A percentile compares a stretch with the other conserved stretches of the same genome.
Evolutionary conservation across 2,113 vertebrate species (phyloP).

Genomic region (Pedionomus torquatus): DNA sequence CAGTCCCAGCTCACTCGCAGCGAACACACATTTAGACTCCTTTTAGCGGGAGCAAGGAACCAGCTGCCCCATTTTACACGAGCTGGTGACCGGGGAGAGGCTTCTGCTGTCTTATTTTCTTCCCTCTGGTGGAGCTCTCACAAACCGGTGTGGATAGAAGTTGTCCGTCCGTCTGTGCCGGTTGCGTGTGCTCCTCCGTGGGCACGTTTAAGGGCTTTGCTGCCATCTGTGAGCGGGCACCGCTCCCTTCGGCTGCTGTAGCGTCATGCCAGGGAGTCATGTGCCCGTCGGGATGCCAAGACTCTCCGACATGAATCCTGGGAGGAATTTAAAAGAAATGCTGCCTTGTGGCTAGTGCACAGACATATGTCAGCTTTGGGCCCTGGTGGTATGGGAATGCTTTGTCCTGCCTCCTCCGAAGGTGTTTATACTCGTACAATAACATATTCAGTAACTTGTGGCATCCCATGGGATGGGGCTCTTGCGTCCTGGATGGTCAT

Average conservation of each 20-base stretch:
- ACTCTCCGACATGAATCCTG: not conserved
- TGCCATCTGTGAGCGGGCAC: not conserved
- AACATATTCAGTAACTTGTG: rapidly evolving
- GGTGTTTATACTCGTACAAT: rapidly evolving
- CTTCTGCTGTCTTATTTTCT: not conserved
- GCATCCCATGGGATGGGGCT: rapidly evolving
- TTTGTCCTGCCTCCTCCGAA: not conserved
- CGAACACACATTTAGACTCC: not conserved
- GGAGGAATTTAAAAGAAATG: not conserved
- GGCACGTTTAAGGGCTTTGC: rapidly evolving
- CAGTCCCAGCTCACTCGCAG: not conserved
- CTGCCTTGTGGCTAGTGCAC: not conserved
- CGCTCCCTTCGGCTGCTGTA: not conserved
- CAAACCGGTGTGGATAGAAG: rapidly evolving
- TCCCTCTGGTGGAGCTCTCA: not conserved
- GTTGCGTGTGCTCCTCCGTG: too few species aligned
- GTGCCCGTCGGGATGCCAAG: not conserved
- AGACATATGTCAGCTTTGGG: not conserved
- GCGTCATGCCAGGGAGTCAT: too few species aligned
- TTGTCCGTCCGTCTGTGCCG: not conserved
- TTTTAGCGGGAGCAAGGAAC: not conserved
- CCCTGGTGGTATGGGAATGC: rapidly evolving
- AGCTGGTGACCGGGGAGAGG: not conserved
- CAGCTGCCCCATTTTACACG: conserved; percentile 6
- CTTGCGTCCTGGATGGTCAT: not conserved